Conservation (phyloP, 2,888 invertebrate genomes). For the Phortica magna region DNA sequence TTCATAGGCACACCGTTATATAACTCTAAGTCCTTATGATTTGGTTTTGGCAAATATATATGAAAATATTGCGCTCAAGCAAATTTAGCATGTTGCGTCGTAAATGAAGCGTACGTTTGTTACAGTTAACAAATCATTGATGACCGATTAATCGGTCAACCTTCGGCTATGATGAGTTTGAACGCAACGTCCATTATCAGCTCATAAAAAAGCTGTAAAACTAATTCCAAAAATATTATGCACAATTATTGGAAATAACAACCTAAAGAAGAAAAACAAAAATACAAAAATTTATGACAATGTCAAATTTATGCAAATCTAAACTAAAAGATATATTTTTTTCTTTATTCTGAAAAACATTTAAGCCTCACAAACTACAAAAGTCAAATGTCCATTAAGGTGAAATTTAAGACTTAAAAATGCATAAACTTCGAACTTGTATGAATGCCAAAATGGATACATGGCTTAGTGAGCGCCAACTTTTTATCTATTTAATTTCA, state of each 20-base stretch:
- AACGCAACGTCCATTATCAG: background rate
- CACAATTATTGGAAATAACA: conserved; percentile 23
- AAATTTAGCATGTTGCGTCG: no score
- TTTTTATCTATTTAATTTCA: background rate
- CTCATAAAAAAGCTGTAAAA: conserved; percentile 32
- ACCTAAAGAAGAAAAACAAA: background rate
- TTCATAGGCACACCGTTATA: no score
- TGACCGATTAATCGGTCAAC: no score
- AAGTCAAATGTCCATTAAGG: conserved; percentile 12
- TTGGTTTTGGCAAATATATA: no score
- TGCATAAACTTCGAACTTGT: no score
- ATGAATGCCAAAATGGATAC: no score
- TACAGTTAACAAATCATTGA: no score
- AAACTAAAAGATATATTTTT: conserved; percentile 1
- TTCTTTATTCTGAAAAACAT: conserved; percentile 10
- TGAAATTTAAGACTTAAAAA: conserved; percentile 4
- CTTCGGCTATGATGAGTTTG: no score
- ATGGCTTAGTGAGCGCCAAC: no score
- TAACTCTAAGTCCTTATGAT: no score
- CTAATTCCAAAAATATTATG: conserved; percentile 14
- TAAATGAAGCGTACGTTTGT: no score
- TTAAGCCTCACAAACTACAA: background rate
- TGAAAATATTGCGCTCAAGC: no score
- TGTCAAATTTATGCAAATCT: conserved; percentile 28
- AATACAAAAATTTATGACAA: conserved; percentile 11